phyloP scores from a whole-genome alignment of 1,140 invertebrate species.

The Hylaeus anthracinus region DNA sequence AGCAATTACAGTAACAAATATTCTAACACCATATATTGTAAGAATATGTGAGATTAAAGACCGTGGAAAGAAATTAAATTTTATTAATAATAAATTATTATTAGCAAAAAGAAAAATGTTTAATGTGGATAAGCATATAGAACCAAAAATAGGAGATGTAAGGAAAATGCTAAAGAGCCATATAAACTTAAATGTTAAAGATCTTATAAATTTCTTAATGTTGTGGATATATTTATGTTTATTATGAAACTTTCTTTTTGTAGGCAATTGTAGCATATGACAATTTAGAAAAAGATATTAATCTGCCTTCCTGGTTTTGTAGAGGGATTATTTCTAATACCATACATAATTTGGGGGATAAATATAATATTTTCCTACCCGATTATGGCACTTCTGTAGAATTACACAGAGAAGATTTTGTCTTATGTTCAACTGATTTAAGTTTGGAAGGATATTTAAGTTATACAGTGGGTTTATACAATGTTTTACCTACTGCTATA shows the following conservation, averaged over 20 bases:
- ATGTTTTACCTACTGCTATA: constrained; percentile 64
- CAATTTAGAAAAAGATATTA: constrained; percentile 34
- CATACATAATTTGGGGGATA: constrained; percentile 14
- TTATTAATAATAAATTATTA: constrained; percentile 25
- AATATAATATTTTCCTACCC: constrained; percentile 66
- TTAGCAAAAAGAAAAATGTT: neutral
- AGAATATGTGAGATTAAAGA: constrained; percentile 35
- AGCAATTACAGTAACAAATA: constrained; percentile 67
- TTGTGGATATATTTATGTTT: neutral
- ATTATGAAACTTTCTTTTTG: constrained; percentile 2
- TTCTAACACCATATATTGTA: constrained; percentile 68
- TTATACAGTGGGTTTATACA: constrained; percentile 62
- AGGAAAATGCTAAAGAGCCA: neutral
- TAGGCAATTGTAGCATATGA: constrained; percentile 59
- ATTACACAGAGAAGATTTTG: constrained; percentile 58
- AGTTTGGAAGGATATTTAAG: constrained; percentile 64
- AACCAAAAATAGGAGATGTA: constrained; percentile 62
- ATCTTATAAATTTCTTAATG: neutral
- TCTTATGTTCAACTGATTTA: constrained; percentile 36
- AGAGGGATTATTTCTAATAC: constrained; percentile 60
- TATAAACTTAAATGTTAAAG: neutral
- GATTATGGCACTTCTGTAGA: constrained; percentile 69
- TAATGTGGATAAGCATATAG: neutral
- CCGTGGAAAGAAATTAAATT: constrained; percentile 17
- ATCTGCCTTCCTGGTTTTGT: constrained; percentile 65